Evolutionary conservation across 2,797 vertebrate genomes (phyloP).

Genomic region (Labroides dimidiatus): DNA sequence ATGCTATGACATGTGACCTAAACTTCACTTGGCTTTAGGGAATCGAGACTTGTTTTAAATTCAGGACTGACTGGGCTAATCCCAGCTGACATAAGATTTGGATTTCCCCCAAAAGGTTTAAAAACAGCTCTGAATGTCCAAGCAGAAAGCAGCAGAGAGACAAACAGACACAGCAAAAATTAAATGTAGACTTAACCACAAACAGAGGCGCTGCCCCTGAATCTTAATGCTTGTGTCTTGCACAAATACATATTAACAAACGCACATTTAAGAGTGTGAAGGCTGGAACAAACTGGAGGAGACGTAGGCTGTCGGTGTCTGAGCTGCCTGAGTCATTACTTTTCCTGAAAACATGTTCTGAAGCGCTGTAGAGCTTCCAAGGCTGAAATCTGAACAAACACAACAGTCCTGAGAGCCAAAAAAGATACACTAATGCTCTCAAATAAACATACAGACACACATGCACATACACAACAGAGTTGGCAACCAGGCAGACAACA

Average conservation of each 20-base stretch:
- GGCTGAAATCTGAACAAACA: constrained; percentile 40
- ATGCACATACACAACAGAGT: constrained; percentile 11
- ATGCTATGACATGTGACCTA: background rate
- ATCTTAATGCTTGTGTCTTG: background rate
- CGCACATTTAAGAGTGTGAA: constrained; percentile 6
- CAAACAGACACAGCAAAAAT: background rate
- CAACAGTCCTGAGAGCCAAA: constrained; percentile 8
- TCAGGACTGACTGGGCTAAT: background rate
- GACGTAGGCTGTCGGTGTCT: constrained; percentile 11
- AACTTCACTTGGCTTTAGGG: background rate
- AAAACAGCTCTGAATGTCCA: background rate
- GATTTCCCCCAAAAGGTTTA: background rate
- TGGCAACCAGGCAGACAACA: constrained; percentile 24
- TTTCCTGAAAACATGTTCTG: constrained; percentile 39
- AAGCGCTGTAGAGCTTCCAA: constrained; percentile 20
- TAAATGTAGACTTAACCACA: background rate
- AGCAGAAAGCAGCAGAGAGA: background rate
- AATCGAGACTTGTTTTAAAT: background rate
- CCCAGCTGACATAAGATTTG: background rate
- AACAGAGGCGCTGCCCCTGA: background rate
- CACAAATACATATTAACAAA: constrained; percentile 15
- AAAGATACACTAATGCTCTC: constrained; percentile 15
- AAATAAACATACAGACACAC: constrained; percentile 19
- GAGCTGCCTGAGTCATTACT: constrained; percentile 35
- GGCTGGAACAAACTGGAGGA: constrained; percentile 1